Evolutionary conservation across 1,140 invertebrate genomes (phyloP), one percentile per base, ranked within the genome.

Genomic region (Heliothis subflexa): DNA sequence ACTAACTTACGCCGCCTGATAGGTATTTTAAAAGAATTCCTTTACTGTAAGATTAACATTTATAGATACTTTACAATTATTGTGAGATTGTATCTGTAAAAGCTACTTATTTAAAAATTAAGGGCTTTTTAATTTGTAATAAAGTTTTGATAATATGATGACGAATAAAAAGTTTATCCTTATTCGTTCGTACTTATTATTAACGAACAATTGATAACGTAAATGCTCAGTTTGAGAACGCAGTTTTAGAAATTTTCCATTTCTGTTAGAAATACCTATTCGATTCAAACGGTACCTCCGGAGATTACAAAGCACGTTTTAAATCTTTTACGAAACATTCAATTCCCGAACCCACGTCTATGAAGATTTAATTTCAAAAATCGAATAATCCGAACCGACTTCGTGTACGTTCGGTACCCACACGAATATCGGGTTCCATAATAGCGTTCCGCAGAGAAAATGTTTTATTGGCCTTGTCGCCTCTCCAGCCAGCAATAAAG

Each of bases 321-420:
- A 64, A 66, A 76, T 76, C 74, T 76, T 76, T 75, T 75, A 75
- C 74, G 62, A 76, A 76, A 76, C 61, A 66, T 76, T 76, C 74
- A 66, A 76, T 76, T 76, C 74, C 61, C 61, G 61, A 66, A 76
- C 61, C 47, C 49, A 66, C 61, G 74, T 73, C 47, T 78, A 81
- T 78, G 83, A 81, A 85, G 83, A 85, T 85, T 82, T 83, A 82
- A 83, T 86, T 85, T 85, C 70, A 79, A 85, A 83, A 85, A 83
- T 81, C 68, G 78, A 82, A 79, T 78, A 80, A 85, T 55, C 68
- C 73, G 40, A 82, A 75, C 13, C 75, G 72, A 68, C 52, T 73
- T 76, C 79, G 70, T 79, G 81, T 71, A 78, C 80, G 72, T 80
- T 80, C 74, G 49, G 79, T 80, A 80, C 81, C 85, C 59, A 76